phyloP scores from a whole-genome alignment of 2,113 vertebrate species.

The Microtus oregoni region DNA sequence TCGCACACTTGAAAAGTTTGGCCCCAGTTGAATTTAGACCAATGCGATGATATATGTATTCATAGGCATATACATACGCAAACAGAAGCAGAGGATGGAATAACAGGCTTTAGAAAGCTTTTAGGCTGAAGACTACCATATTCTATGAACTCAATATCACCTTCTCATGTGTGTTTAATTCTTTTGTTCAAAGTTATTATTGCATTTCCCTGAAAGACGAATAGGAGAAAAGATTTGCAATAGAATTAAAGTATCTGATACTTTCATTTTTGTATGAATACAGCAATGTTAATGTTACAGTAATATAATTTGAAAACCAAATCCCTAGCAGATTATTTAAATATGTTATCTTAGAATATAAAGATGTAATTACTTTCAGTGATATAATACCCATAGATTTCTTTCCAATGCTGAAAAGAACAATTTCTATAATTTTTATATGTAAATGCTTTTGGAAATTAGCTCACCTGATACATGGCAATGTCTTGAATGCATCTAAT shows the following conservation, averaged over 20 bases:
- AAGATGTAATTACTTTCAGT: slow-evolving; percentile 62
- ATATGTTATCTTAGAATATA: slow-evolving; percentile 75
- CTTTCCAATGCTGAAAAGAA: slow-evolving; percentile 64
- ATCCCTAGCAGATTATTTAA: slow-evolving; percentile 73
- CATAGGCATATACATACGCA: neutral
- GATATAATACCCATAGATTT: slow-evolving; percentile 40
- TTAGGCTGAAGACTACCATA: slow-evolving; percentile 18
- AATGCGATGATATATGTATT: neutral
- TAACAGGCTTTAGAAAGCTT: slow-evolving; percentile 8
- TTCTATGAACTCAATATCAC: slow-evolving; percentile 31
- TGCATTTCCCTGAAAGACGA: slow-evolving; percentile 44
- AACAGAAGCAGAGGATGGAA: neutral
- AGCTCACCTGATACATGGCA: slow-evolving; percentile 59
- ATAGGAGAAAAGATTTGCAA: slow-evolving; percentile 60
- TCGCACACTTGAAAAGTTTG: neutral
- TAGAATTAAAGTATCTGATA: slow-evolving; percentile 61
- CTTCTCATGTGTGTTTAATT: slow-evolving; percentile 36
- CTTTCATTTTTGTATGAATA: slow-evolving; percentile 61
- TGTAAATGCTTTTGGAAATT: slow-evolving; percentile 71
- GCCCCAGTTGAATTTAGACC: neutral
- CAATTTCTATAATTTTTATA: slow-evolving; percentile 57
- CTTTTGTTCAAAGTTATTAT: slow-evolving; percentile 60
- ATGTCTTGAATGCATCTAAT: slow-evolving; percentile 64
- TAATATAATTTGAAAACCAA: slow-evolving; percentile 81
- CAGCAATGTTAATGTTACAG: slow-evolving; percentile 67